Evolutionary conservation across 2,113 vertebrate genomes (phyloP).

Genomic region (Eidolon helvum): DNA sequence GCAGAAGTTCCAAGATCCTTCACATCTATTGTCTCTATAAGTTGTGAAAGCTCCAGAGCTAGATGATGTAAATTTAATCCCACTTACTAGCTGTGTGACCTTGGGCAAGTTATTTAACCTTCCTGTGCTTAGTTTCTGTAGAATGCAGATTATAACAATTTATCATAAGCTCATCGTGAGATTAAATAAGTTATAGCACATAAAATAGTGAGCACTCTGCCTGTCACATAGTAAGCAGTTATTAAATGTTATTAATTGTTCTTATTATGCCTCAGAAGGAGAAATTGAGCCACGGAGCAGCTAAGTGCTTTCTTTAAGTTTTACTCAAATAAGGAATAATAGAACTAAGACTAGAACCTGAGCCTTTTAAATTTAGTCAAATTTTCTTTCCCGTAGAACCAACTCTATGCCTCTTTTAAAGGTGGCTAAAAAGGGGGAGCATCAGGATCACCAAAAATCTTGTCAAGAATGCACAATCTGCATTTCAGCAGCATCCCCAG

Average conservation of each 20-base stretch:
- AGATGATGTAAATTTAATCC: background rate
- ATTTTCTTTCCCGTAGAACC: background rate
- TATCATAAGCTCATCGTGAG: background rate
- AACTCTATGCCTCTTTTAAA: background rate
- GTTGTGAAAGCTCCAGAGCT: background rate
- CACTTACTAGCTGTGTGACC: background rate
- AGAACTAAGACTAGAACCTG: background rate
- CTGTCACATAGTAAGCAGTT: background rate
- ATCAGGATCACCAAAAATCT: background rate
- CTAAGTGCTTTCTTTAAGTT: background rate
- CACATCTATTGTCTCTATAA: background rate
- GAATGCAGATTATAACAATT: background rate
- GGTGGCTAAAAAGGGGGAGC: background rate
- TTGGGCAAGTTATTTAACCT: background rate
- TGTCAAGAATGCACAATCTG: background rate
- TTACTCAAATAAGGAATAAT: background rate
- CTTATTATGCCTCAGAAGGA: background rate
- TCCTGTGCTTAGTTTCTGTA: background rate
- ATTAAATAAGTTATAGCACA: background rate
- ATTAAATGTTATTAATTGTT: background rate
- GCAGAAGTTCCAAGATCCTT: background rate
- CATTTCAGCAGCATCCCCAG: background rate
- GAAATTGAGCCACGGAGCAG: background rate
- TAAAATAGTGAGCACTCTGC: background rate
- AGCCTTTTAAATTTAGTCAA: background rate